A percentile compares a stretch with the other conserved stretches of the same genome.
Conservation (phyloP, 2,113 vertebrate species). For the Pleuronectes platessa region DNA sequence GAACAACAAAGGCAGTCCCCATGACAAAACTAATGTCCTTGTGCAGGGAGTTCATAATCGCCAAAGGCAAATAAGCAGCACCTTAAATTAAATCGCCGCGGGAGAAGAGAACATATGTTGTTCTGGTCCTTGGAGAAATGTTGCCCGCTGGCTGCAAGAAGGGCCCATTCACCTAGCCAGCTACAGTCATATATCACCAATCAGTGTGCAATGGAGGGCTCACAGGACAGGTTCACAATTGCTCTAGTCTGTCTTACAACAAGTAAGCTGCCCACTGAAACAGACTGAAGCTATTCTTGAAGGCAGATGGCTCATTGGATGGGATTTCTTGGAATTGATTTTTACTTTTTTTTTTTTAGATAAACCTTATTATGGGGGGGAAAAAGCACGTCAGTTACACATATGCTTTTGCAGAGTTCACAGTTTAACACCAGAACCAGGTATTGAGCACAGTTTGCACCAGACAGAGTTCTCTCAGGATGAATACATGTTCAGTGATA, state of each 20-base stretch:
- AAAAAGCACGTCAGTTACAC: background rate
- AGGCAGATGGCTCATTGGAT: background rate
- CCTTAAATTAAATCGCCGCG: conserved; percentile 54
- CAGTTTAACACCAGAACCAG: background rate
- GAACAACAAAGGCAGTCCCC: conserved; percentile 23
- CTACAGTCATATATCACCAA: conserved; percentile 21
- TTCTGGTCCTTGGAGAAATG: conserved; percentile 41
- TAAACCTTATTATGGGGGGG: background rate
- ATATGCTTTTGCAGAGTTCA: background rate
- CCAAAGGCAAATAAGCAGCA: conserved; percentile 57
- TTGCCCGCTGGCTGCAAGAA: conserved; percentile 22
- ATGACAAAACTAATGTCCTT: conserved; percentile 47
- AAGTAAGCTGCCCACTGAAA: background rate
- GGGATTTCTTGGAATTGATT: background rate
- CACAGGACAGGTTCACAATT: background rate
- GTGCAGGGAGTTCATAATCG: conserved; percentile 33
- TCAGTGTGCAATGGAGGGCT: conserved; percentile 22
- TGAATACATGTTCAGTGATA: too few species aligned
- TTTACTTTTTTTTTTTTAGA: background rate
- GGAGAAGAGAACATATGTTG: conserved; percentile 56
- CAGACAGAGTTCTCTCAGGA: too few species aligned
- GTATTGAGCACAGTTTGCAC: too few species aligned
- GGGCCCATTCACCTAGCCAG: conserved; percentile 4
- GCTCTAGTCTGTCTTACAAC: background rate
- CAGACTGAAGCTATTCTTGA: background rate